Percentiles rank a stretch among this genome's conserved stretches.
phyloP scores from a whole-genome alignment of 2,113 vertebrate species.

The Turdus rufiventris region DNA sequence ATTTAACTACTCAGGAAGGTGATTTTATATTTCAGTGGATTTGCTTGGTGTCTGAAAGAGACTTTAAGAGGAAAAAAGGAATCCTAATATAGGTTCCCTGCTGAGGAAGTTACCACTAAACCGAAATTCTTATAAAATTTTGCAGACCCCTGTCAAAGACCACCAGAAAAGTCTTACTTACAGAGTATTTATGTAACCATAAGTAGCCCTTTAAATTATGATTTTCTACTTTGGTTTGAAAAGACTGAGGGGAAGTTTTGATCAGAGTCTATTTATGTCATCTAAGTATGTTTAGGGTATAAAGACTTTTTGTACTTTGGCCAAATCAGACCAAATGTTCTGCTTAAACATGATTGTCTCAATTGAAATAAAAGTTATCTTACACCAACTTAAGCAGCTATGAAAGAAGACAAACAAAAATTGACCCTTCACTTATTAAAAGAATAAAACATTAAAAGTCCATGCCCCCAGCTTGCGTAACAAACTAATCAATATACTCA shows the following conservation, averaged over 20 bases:
- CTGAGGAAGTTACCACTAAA: not conserved
- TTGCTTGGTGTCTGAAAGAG: not conserved
- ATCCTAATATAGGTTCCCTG: not conserved
- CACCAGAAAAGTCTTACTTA: not conserved
- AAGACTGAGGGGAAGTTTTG: not conserved
- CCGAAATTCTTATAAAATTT: not conserved
- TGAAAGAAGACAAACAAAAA: not conserved
- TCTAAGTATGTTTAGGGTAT: not conserved
- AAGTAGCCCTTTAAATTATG: not conserved
- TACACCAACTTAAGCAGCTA: not conserved
- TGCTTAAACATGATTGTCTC: not conserved
- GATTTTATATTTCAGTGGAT: not conserved
- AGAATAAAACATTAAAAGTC: not conserved
- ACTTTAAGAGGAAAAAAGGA: not conserved
- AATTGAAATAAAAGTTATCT: not conserved
- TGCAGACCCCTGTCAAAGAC: not conserved
- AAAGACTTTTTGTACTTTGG: not conserved
- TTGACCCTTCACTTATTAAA: not conserved
- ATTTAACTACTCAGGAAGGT: not conserved
- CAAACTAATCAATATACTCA: not conserved
- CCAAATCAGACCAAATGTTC: not conserved
- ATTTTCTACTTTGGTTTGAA: not conserved
- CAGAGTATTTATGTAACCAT: not conserved
- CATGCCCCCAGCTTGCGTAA: not conserved
- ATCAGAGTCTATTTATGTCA: not conserved